Percentiles rank a stretch among this genome's conserved stretches.
Evolutionary conservation across 2,797 vertebrate species (phyloP).

Genomic region (Crenuchus spilurus): DNA sequence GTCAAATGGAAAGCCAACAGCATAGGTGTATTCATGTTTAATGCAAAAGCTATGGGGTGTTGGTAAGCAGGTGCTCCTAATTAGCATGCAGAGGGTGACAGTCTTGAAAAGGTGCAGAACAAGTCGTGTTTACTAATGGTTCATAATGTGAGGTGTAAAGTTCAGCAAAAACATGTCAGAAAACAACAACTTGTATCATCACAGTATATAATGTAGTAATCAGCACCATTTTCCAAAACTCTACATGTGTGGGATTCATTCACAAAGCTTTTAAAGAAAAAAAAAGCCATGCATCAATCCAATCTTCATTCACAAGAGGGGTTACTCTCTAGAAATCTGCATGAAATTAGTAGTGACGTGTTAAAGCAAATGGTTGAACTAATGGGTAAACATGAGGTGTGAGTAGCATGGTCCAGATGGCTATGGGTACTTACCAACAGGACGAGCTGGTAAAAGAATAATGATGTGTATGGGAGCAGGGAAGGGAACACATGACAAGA

Average conservation of each 20-base stretch:
- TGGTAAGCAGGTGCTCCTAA: conserved; percentile 23
- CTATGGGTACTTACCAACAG: conserved; percentile 98
- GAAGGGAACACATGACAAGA: conserved; percentile 54
- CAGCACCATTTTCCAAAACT: neutral
- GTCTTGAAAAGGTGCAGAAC: conserved; percentile 24
- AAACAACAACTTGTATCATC: neutral
- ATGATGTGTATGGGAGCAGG: conserved; percentile 86
- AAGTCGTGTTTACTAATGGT: conserved; percentile 33
- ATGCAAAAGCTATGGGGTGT: conserved; percentile 37
- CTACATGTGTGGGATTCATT: neutral
- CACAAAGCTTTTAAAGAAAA: neutral
- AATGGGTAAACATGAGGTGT: conserved; percentile 3
- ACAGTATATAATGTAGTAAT: neutral
- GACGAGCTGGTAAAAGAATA: conserved; percentile 96
- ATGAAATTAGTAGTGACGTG: neutral
- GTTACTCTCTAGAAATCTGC: neutral
- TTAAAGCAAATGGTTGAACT: conserved; percentile 1
- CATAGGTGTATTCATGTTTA: conserved; percentile 35
- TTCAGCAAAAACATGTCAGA: conserved; percentile 25
- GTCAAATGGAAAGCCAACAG: neutral
- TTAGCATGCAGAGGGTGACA: conserved; percentile 30
- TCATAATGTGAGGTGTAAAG: conserved; percentile 29
- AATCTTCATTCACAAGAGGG: neutral
- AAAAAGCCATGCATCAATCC: conserved; percentile 5
- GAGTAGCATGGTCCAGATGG: conserved; percentile 77